A percentile compares a stretch with the other conserved stretches of the same genome.
phyloP scores from a whole-genome alignment of 2,797 vertebrate species.

The Pangasius macronema region DNA sequence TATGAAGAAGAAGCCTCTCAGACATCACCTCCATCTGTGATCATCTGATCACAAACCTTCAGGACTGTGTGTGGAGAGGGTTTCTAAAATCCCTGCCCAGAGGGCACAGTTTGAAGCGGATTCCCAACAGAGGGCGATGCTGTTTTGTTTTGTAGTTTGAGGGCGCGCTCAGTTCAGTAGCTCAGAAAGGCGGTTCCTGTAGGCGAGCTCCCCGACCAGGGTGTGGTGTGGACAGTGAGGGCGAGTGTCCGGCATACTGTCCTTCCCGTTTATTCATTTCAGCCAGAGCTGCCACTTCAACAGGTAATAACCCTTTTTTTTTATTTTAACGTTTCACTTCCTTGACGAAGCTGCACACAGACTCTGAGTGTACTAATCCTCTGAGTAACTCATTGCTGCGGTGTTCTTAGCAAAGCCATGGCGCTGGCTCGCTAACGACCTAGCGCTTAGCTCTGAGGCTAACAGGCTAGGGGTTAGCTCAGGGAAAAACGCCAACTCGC shows the following conservation, averaged over 20 bases:
- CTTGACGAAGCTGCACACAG: not conserved
- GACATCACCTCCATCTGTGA: not conserved
- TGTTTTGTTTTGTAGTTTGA: not conserved
- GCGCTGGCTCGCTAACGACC: slow-evolving; percentile 9
- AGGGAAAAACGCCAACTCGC: not conserved
- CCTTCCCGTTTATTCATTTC: slow-evolving; percentile 20
- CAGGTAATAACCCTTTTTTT: slow-evolving; percentile 42
- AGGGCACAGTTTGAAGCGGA: slow-evolving; percentile 20
- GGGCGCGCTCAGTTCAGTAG: not conserved
- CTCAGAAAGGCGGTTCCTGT: slow-evolving; percentile 28
- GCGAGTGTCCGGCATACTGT: slow-evolving; percentile 33
- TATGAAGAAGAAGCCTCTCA: not conserved
- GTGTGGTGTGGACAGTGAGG: slow-evolving; percentile 57
- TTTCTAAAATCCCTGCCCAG: not conserved
- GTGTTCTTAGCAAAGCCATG: not conserved
- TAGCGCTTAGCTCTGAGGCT: slow-evolving; percentile 20
- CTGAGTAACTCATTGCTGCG: not conserved
- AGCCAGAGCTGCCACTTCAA: slow-evolving; percentile 22
- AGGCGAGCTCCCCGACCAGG: slow-evolving; percentile 27
- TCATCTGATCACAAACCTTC: not conserved
- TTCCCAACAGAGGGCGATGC: slow-evolving; percentile 43
- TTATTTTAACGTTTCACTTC: not conserved
- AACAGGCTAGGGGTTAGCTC: not conserved
- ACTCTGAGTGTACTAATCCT: not conserved
- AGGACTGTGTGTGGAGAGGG: not conserved